Evolutionary conservation across 2,113 vertebrate species (phyloP).

Genomic region (Colius striatus): DNA sequence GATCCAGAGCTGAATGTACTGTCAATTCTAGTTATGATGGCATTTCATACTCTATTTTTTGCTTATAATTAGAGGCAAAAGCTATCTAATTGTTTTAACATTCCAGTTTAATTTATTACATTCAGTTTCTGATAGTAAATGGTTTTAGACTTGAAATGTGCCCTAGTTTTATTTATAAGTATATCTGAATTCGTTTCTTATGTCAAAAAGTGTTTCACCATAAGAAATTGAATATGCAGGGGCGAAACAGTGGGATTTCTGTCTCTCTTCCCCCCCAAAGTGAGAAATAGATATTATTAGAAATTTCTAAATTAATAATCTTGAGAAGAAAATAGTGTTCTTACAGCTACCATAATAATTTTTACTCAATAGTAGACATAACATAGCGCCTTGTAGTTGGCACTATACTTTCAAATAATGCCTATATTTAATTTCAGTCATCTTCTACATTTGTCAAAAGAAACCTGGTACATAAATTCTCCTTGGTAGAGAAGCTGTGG

Average conservation of each 20-base stretch:
- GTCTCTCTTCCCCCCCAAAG: not conserved
- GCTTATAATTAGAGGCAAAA: not conserved
- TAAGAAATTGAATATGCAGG: not conserved
- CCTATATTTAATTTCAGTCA: conserved; percentile 2
- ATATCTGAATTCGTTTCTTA: not conserved
- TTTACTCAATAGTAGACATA: not conserved
- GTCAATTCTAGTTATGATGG: not conserved
- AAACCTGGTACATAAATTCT: not conserved
- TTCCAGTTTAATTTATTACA: not conserved
- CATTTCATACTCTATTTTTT: not conserved
- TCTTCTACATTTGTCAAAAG: not conserved
- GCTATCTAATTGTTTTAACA: not conserved
- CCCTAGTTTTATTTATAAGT: not conserved
- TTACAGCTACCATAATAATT: not conserved
- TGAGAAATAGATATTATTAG: not conserved
- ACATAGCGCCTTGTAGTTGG: not conserved
- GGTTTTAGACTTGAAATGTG: not conserved
- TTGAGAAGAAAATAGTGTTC: not conserved
- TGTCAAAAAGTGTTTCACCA: not conserved
- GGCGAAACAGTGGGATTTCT: not conserved
- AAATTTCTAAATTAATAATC: not conserved
- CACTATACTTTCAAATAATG: conserved; percentile 1
- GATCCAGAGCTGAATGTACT: conserved; percentile 12
- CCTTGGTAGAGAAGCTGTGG: not conserved
- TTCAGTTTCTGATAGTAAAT: not conserved